Conservation (phyloP, 2,797 vertebrate species). For the Xenops minutus region DNA sequence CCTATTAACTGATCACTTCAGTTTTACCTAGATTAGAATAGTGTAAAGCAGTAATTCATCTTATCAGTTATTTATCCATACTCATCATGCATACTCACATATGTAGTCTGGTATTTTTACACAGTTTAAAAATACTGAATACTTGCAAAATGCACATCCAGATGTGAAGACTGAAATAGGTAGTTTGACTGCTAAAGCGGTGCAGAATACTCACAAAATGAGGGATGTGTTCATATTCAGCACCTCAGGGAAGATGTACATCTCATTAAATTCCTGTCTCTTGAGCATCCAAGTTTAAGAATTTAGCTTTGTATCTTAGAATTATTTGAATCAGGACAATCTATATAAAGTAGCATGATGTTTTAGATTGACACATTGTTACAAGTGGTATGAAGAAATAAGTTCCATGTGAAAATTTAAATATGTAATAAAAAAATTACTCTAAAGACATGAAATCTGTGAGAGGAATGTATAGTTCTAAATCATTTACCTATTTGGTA, state of each 20-base stretch:
- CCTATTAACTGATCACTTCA: not conserved
- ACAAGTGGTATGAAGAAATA: not conserved
- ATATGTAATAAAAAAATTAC: not conserved
- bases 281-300: not conserved
- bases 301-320: not conserved
- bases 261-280: not conserved
- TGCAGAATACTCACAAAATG: not conserved
- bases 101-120: not conserved
- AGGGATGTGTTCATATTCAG: not conserved
- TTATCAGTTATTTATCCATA: not conserved
- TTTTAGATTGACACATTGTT: not conserved
- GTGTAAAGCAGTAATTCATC: not conserved
- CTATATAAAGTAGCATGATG: not conserved
- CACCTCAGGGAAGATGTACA: not conserved
- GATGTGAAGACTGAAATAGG: not conserved
- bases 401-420: not conserved
- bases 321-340: not conserved
- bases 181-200: not conserved
- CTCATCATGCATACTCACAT: not conserved
- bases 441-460: not conserved
- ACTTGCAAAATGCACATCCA: not conserved
- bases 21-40: not conserved
- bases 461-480: not conserved
- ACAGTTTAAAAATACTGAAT: not conserved
- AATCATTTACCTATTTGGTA: not conserved